Evolutionary conservation across 2,888 invertebrate species (phyloP), one percentile per base, ranked within the genome.

Genomic region (Kuschelorhynchus macadamiae): DNA sequence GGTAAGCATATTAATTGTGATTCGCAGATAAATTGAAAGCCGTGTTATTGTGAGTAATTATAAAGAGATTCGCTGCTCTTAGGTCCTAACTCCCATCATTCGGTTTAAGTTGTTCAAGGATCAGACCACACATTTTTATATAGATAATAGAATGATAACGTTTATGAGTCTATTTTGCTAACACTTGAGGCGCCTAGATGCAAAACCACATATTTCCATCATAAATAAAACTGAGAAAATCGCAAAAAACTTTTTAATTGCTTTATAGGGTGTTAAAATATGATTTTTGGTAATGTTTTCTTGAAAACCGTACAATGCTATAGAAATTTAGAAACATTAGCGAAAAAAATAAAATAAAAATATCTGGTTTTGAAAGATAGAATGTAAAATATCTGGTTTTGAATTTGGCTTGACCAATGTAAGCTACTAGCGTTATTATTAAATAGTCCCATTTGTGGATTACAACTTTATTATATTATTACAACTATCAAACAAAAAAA

Each of bases 111-210:
- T n/a, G n/a, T n/a, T n/a, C n/a, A n/a, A n/a, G n/a, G n/a, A n/a
- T n/a, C n/a, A n/a, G n/a, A n/a, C n/a, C n/a, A n/a, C n/a, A n/a
- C n/a, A n/a, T n/a, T n/a, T n/a, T n/a, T n/a, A n/a, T n/a, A n/a
- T n/a, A n/a, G n/a, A n/a, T n/a, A n/a, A n/a, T n/a, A n/a, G n/a
- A n/a, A n/a, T n/a, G n/a, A n/a, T n/a, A n/a, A n/a, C n/a, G n/a
- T n/a, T n/a, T n/a, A n/a, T n/a, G n/a, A n/a, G n/a, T n/a, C n/a
- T n/a, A n/a, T n/a, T n/a, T n/a, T n/a, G n/a, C n/a, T n/a, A n/a
- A n/a, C n/a, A 32, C 32, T 9, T 36, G 36, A 36, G 36, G 36
- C 36, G 36, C 36, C 36, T 36, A 36, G 36, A 36, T 36, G 36
- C 36, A 25, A 25, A 25, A 25, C 4, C 25, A 25, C 4, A 3